Base-by-base conservation (phyloP, 2,797 vertebrate species). In the Pseudomugil gertrudae region DNA sequence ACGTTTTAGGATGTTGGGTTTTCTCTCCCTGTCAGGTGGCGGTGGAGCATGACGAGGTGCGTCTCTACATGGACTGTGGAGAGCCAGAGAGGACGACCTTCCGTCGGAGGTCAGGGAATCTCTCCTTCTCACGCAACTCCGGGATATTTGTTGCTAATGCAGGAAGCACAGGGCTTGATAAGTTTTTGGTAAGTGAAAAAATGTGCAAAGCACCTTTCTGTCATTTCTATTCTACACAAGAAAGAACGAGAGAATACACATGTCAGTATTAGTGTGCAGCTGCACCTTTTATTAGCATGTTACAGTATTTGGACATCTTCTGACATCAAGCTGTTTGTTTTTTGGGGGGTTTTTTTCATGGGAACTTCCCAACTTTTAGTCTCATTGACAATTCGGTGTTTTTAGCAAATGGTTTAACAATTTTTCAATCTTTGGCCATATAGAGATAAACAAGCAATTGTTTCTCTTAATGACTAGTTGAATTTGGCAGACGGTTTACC, bases 111-210 rank as follows among this genome's bases (percentile, higher is more conserved):
- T 10, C 87, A 13, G 79, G 0, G 21, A 71, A 87, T 48, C 87
- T 98, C 83, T 80, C 52, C 10, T 97, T 98, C 57, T 94, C 95
- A 48, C 88, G 88, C 50, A 92, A 94, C 23, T 95, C 96, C 0
- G 96, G 96, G 32, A 87, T 97, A 90, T 98, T 98, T 40, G 92
- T 98, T 8, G 95, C 94, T 17, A 96, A 94, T 3, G 96, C 95
- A 0, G 96, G 96, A 69, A 94, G 92, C 73, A 95, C 94, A 0
- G 95, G 95, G 2, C 57, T 96, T 29, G 93, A 95, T 23, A 95
- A 89, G 79, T 98, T 97, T 89, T 94, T 90, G 43, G 96, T 97
- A 83, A 95, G 95, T 93, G 3, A 43, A 64, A 29, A 33, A 65
- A 2, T 17, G 9, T 50, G 21, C 13, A 3, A 3, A 30, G 3